Evolutionary conservation across 2,888 invertebrate genomes (phyloP), one percentile per base, ranked within the genome.

Genomic region (Nymphalis c-album): DNA sequence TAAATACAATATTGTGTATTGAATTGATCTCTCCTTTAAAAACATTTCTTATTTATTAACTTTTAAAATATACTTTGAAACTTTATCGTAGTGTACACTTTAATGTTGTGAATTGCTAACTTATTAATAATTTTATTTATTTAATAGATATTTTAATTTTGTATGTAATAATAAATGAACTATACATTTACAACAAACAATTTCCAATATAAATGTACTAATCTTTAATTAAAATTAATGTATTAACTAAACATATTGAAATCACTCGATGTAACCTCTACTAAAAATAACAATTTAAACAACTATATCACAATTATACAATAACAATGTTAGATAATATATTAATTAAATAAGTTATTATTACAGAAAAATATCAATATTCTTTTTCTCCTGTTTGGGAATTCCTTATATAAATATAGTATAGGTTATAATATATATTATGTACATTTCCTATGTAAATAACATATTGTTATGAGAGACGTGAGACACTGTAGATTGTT

Each of bases 1-100:
- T 7, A 55, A 55, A 26, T 55, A 31, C 26, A 26, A 22, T 55
- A 16, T 55, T n/a, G 17, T 65, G 64, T 60, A 64, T 51, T 60
- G 60, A 51, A 60, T 20, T 53, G 64, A 64, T 64, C 64, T 64
- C 60, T 51, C 7, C 7, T 31, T 17, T n/a, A 17, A 0, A 2
- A 17, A 31, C 1, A 2, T 22, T 26, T 53, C 17, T 22, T 16
- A 53, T 53, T 53, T 26, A 26, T 26, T 26, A 13, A 26, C 26
- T 7, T n/a, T n/a, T 53, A 1, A 26, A 26, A 55, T 8, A 55
- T 17, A n/a, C 16, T 22, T 55, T 17, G 26, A 17, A 31, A 31
- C 7, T 17, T 7, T 55, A 26, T 55, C 16, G 7, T 55, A 55
- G 26, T 26, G 5, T 55, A n/a, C n/a, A 26, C 22, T 40, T 40